phyloP scores from a whole-genome alignment of 2,113 vertebrate species.

The Macroglossus sobrinus region DNA sequence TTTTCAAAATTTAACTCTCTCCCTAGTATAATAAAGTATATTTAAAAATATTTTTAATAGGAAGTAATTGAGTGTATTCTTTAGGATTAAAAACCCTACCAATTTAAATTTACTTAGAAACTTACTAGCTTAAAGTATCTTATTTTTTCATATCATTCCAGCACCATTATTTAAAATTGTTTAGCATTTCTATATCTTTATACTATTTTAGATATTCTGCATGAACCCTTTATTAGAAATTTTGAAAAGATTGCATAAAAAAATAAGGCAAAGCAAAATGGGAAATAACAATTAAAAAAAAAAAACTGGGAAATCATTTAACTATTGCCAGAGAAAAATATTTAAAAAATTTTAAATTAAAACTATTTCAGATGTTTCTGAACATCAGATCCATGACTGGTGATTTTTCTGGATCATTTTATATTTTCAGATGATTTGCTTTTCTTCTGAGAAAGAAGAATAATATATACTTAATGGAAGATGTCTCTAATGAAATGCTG shows the following conservation, averaged over 20 bases:
- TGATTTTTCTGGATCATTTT: neutral
- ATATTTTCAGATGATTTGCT: neutral
- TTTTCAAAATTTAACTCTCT: neutral
- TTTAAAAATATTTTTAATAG: neutral
- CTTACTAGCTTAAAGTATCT: neutral
- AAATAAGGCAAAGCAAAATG: neutral
- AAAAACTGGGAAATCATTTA: neutral
- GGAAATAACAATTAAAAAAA: neutral
- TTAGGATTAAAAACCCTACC: neutral
- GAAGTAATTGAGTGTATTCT: neutral
- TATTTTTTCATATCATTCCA: neutral
- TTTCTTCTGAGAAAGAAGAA: neutral
- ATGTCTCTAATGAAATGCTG: neutral
- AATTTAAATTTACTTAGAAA: neutral
- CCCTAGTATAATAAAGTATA: neutral
- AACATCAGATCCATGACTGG: neutral
- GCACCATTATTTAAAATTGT: neutral
- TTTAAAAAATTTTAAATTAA: neutral
- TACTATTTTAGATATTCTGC: neutral
- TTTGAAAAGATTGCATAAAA: neutral
- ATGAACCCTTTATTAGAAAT: neutral
- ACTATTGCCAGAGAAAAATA: neutral
- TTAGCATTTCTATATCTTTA: neutral
- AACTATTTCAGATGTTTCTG: neutral
- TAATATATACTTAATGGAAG: neutral